Evolutionary conservation across 2,888 invertebrate genomes (phyloP).

Genomic region (Drosophila barbarae): DNA sequence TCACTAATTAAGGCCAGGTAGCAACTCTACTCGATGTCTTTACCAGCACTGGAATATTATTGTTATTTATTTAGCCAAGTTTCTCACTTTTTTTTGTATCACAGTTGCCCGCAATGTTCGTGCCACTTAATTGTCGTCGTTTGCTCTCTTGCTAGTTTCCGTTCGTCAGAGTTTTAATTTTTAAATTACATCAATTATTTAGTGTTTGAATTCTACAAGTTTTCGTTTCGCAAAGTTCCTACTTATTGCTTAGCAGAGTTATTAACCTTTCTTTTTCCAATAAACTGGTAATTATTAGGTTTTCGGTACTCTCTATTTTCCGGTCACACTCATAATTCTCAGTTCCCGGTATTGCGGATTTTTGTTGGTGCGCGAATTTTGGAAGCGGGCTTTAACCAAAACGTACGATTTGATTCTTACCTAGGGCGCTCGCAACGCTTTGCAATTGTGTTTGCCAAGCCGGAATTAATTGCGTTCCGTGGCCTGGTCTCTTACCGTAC

Average conservation of each 20-base stretch:
- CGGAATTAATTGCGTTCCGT: not conserved
- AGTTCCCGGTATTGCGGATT: constrained; percentile 24
- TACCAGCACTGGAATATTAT: constrained; percentile 2
- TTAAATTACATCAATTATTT: too few relatives aligned
- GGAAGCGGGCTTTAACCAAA: not conserved
- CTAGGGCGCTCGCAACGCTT: not conserved
- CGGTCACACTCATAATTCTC: constrained; percentile 2
- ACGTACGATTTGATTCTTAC: constrained; percentile 19
- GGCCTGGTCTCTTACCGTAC: constrained; percentile 3
- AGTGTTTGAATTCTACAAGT: too few relatives aligned
- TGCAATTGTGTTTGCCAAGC: not conserved
- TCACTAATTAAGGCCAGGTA: constrained; percentile 36
- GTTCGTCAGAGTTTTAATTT: too few relatives aligned
- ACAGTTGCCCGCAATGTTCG: too few relatives aligned
- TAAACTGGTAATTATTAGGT: too few relatives aligned
- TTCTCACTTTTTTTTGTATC: not conserved
- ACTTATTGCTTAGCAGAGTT: too few relatives aligned
- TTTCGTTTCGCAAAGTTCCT: too few relatives aligned
- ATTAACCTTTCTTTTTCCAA: too few relatives aligned
- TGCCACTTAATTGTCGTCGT: too few relatives aligned
- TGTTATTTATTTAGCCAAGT: not conserved
- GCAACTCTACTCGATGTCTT: not conserved
- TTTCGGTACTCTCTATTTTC: too few relatives aligned
- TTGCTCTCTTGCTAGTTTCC: too few relatives aligned
- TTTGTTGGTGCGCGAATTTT: constrained; percentile 15